A percentile compares a stretch with the other conserved stretches of the same genome.
Conservation (phyloP, 2,113 vertebrate genomes). For the Leptodactylus fuscus region DNA sequence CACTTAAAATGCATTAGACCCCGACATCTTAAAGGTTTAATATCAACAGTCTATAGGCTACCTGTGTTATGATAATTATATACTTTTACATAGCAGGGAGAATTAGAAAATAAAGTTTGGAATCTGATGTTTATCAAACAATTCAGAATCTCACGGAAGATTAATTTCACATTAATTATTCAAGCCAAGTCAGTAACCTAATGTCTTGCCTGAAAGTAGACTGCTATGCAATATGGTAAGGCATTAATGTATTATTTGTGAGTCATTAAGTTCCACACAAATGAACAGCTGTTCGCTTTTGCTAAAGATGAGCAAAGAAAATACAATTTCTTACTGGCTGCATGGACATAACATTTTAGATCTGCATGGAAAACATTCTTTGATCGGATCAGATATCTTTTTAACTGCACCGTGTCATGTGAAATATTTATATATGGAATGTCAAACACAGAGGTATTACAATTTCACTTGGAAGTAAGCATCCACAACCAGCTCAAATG, state of each 20-base stretch:
- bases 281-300: constrained; percentile 45
- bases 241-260: constrained; percentile 50
- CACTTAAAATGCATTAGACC: constrained; percentile 17
- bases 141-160: constrained; percentile 37
- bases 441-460: not conserved
- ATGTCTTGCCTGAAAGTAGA: constrained; percentile 47
- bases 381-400: not conserved
- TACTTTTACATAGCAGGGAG: not conserved
- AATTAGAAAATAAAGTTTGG: not conserved
- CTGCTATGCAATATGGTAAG: constrained; percentile 40
- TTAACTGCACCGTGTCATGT: not conserved
- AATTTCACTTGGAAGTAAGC: too few species aligned
- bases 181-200: constrained; percentile 46
- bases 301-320: constrained; percentile 37
- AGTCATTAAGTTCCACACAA: constrained; percentile 51
- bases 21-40: not conserved
- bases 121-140: constrained; percentile 19
- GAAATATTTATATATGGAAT: not conserved
- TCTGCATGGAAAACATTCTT: not conserved
- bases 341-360: not conserved
- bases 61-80: not conserved
- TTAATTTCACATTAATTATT: constrained; percentile 45
- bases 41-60: not conserved
- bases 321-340: constrained; percentile 16
- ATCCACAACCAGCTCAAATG: too few species aligned